These are phyloP conservation scores for Sebastes taczanowskii DNA, from an alignment of 2,797 vertebrate genomes.

Conservation along the genomic window DNA sequence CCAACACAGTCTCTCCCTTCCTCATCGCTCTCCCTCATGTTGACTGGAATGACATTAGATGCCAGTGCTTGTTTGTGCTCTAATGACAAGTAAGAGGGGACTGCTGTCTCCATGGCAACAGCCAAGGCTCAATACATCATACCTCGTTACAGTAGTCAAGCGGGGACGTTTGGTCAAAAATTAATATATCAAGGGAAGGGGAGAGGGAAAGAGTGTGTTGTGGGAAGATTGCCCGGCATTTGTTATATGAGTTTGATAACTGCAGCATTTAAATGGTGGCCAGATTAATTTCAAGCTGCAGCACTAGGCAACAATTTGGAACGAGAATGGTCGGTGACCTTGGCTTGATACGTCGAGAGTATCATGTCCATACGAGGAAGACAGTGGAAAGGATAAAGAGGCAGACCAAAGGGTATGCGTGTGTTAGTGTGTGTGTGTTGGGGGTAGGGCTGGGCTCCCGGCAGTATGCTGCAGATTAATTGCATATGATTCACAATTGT, in stretches of 20 bases:
- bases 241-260: conserved; percentile 76
- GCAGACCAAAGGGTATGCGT: conserved; percentile 34
- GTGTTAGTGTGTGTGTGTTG: conserved; percentile 7
- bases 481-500: conserved; percentile 60
- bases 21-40: conserved; percentile 78
- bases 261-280: conserved; percentile 67
- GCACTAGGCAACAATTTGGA: conserved; percentile 57
- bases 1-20: conserved; percentile 50
- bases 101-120: conserved; percentile 90
- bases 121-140: conserved; percentile 89
- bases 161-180: conserved; percentile 86
- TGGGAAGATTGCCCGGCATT: conserved; percentile 73
- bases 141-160: conserved; percentile 89
- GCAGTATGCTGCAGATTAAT: conserved; percentile 61
- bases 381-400: conserved; percentile 46
- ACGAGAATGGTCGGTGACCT: conserved; percentile 75
- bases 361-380: conserved; percentile 41
- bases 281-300: conserved; percentile 76
- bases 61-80: conserved; percentile 87
- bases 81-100: conserved; percentile 91
- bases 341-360: conserved; percentile 65
- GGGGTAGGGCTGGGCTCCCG: conserved; percentile 35
- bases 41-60: conserved; percentile 90
- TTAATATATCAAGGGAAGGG: conserved; percentile 80
- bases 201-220: conserved; percentile 51